These are phyloP conservation scores for Taphrorychus bicolor DNA, from an alignment of 2,888 invertebrate genomes.

Conservation along the genomic window DNA sequence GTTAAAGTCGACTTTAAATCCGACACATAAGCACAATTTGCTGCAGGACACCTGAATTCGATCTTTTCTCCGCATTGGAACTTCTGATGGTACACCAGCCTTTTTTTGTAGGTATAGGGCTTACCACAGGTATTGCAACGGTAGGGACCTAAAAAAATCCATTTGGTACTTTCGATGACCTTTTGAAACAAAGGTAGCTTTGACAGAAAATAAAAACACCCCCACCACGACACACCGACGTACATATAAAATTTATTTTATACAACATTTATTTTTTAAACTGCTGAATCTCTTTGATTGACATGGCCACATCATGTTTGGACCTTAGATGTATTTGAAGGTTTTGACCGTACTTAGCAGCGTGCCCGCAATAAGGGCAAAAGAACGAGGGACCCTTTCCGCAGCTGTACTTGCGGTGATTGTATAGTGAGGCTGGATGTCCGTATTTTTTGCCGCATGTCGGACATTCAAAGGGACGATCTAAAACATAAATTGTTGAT, in stretches of 20 bases:
- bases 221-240: no score
- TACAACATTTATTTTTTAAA: no score
- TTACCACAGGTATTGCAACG: slow-evolving; percentile 20
- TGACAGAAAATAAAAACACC: no score
- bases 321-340: not conserved
- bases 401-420: slow-evolving; percentile 33
- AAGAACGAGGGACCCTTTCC: slow-evolving; percentile 28
- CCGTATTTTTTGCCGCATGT: slow-evolving; percentile 23
- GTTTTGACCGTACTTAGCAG: slow-evolving; percentile 58
- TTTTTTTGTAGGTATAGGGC: slow-evolving; percentile 21
- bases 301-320: not conserved
- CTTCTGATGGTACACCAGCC: slow-evolving; percentile 16
- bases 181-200: no score
- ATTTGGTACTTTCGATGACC: no score
- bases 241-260: no score
- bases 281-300: not conserved
- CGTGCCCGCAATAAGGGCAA: slow-evolving; percentile 64
- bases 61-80: slow-evolving; percentile 13
- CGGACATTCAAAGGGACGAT: slow-evolving; percentile 7
- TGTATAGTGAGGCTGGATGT: slow-evolving; percentile 21
- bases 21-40: slow-evolving; percentile 11
- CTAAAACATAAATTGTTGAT: not conserved
- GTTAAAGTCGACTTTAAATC: slow-evolving; percentile 21
- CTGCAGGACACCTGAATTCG: slow-evolving; percentile 14
- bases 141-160: slow-evolving; percentile 7